A percentile compares a stretch with the other conserved stretches of the same genome.
Evolutionary conservation across 2,113 vertebrate genomes (phyloP).

Genomic region (Cinclus cinclus): DNA sequence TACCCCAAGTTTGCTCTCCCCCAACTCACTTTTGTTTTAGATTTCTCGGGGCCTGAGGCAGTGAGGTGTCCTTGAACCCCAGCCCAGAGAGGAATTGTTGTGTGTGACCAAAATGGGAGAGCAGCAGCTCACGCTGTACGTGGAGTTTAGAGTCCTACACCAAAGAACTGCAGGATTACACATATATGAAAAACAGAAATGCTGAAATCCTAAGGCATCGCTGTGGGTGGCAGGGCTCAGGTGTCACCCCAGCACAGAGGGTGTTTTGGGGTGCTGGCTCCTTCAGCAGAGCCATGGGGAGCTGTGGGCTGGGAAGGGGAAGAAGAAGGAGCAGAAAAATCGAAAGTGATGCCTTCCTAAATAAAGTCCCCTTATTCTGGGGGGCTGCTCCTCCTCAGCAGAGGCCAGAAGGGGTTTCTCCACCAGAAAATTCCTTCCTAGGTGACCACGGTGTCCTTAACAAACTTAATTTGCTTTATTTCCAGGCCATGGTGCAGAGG

Average conservation of each 20-base stretch:
- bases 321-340: fast-evolving
- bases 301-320: too few relatives aligned
- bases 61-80: too few relatives aligned
- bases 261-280: fast-evolving
- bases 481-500: fast-evolving
- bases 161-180: not conserved
- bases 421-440: not conserved
- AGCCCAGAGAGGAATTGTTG: not conserved
- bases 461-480: fast-evolving
- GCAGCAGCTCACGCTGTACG: not conserved
- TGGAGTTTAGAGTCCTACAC: not conserved
- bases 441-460: fast-evolving
- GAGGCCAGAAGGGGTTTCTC: not conserved
- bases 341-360: not conserved
- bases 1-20: not conserved
- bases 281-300: fast-evolving
- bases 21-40: not conserved
- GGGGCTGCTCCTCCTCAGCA: not conserved
- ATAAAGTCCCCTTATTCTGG: not conserved
- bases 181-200: fast-evolving
- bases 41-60: not conserved
- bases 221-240: fast-evolving
- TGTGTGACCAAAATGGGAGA: not conserved
- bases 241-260: not conserved
- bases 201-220: fast-evolving